Conservation (phyloP, 2,888 invertebrate species). For the Chrysotoxum bicinctum region DNA sequence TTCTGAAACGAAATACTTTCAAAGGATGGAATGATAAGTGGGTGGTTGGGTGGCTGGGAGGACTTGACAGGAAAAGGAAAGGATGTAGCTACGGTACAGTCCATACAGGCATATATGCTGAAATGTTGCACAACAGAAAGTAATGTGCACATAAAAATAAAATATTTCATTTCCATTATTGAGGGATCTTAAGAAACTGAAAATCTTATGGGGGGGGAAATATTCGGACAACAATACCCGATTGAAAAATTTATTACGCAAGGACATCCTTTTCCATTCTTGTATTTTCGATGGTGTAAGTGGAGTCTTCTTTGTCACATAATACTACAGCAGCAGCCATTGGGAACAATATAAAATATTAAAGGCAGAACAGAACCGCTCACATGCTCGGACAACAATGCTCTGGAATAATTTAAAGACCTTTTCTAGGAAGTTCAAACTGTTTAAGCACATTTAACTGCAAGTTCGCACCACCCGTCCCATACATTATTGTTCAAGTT, state of each 20-base stretch:
- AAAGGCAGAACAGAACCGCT: slow-evolving; percentile 53
- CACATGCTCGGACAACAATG: slow-evolving; percentile 37
- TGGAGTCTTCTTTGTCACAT: slow-evolving; percentile 61
- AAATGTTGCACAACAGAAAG: slow-evolving; percentile 65
- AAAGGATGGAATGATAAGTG: background rate
- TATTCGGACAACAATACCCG: slow-evolving; percentile 67
- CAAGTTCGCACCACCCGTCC: slow-evolving; percentile 25
- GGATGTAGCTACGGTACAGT: background rate
- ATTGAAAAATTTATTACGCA: slow-evolving; percentile 69
- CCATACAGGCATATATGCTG: slow-evolving; percentile 52
- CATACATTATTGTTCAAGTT: too few species aligned
- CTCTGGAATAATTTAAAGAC: slow-evolving; percentile 59
- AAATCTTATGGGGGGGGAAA: slow-evolving; percentile 56
- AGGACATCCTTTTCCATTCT: slow-evolving; percentile 41
- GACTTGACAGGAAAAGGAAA: background rate
- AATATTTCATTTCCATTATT: slow-evolving; percentile 62
- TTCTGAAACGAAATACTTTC: slow-evolving; percentile 46
- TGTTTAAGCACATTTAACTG: slow-evolving; percentile 55
- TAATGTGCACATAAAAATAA: slow-evolving; percentile 72
- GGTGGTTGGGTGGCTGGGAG: background rate
- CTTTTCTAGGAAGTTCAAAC: slow-evolving; percentile 50
- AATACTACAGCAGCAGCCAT: slow-evolving; percentile 35
- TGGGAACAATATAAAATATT: slow-evolving; percentile 51
- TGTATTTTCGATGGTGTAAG: slow-evolving; percentile 57
- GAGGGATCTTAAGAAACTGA: slow-evolving; percentile 69